A percentile compares a stretch with the other conserved stretches of the same genome.
Conservation (phyloP, 2,888 invertebrate species). For the Lomographa bimaculata region DNA sequence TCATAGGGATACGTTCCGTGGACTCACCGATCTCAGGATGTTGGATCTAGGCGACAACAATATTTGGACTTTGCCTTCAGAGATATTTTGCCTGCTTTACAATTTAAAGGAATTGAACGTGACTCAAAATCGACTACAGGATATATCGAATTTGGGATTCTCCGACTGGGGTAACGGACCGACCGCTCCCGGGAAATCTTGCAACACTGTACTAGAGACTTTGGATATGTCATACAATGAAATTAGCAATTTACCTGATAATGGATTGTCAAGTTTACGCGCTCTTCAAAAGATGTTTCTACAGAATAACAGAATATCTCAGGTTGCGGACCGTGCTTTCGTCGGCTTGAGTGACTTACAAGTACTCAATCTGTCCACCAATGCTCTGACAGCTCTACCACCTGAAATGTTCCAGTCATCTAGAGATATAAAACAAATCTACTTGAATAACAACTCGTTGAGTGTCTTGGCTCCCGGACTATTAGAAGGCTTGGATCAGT, state of each 20-base stretch:
- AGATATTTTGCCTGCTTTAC: constrained; percentile 88
- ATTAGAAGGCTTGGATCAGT: constrained; percentile 88
- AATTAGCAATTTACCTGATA: constrained; percentile 87
- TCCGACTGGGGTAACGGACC: constrained; percentile 88
- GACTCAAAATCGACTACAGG: constrained; percentile 90
- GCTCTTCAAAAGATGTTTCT: constrained; percentile 87
- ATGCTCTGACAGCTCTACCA: constrained; percentile 89
- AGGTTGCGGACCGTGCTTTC: constrained; percentile 89
- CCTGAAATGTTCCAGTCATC: constrained; percentile 90
- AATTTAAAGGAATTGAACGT: constrained; percentile 88
- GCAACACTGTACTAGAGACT: constrained; percentile 87
- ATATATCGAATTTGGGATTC: constrained; percentile 89
- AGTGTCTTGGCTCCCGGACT: constrained; percentile 89
- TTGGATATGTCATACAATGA: constrained; percentile 90
- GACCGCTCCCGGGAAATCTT: constrained; percentile 86
- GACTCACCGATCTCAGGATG: constrained; percentile 86
- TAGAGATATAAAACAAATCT: constrained; percentile 88
- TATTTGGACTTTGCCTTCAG: constrained; percentile 89
- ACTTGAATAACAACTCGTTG: constrained; percentile 90
- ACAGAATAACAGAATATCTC: constrained; percentile 90
- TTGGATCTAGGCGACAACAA: constrained; percentile 90
- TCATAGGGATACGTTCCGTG: constrained; percentile 87
- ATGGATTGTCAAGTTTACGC: constrained; percentile 87
- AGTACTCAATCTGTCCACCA: constrained; percentile 90
- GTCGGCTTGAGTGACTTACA: constrained; percentile 87